Percentiles rank a stretch among this genome's conserved stretches.
Evolutionary conservation across 1,140 invertebrate genomes (phyloP).

Genomic region (Cepaea nemoralis): DNA sequence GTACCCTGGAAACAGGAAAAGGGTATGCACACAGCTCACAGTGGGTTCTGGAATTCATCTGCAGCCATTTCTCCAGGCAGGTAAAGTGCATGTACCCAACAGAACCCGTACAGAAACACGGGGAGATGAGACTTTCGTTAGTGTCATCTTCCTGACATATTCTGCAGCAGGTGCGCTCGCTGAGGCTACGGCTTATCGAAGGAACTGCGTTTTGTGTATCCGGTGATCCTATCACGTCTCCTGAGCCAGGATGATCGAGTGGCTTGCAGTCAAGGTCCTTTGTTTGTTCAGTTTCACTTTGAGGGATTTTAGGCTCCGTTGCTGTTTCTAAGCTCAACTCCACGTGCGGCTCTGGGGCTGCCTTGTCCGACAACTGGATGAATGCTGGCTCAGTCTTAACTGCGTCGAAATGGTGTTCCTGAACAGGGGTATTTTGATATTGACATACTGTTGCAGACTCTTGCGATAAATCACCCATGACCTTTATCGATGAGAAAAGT

Average conservation of each 20-base stretch:
- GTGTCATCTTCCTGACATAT: constrained; percentile 74
- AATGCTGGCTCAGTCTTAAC: background rate
- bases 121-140: constrained; percentile 74
- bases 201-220: background rate
- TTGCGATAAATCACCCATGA: background rate
- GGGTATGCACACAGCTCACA: constrained; percentile 77
- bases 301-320: background rate
- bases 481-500: background rate
- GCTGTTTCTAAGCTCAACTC: background rate
- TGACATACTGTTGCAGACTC: background rate
- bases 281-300: background rate
- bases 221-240: background rate
- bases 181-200: background rate
- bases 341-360: background rate
- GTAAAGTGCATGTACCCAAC: constrained; percentile 78
- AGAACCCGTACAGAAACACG: constrained; percentile 78
- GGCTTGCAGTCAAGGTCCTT: background rate
- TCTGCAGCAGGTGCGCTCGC: constrained; percentile 53
- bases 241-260: background rate
- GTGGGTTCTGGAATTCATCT: constrained; percentile 73
- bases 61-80: constrained; percentile 80
- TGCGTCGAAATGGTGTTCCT: background rate
- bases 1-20: constrained; percentile 68
- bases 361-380: background rate
- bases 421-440: background rate